These are phyloP conservation scores for Papilio gigon DNA, from an alignment of 2,888 invertebrate species.

Conservation along the genomic window DNA sequence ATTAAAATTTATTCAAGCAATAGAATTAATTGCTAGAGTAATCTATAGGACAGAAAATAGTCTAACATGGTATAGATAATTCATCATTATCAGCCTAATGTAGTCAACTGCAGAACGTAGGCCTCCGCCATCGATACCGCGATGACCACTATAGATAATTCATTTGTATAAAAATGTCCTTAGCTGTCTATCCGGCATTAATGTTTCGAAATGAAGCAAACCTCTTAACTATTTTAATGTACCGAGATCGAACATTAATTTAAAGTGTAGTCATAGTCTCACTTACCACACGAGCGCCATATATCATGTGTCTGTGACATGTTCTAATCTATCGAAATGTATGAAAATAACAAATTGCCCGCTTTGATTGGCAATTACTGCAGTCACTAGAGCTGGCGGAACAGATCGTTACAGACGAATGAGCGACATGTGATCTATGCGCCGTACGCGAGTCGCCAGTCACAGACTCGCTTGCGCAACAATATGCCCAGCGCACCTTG, in stretches of 20 bases:
- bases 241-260: background rate
- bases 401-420: constrained; percentile 34
- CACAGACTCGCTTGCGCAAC: constrained; percentile 60
- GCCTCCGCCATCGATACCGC: too few relatives aligned
- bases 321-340: constrained; percentile 11
- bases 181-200: too few relatives aligned
- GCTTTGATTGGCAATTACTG: constrained; percentile 25
- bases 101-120: too few relatives aligned
- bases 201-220: too few relatives aligned
- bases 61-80: too few relatives aligned
- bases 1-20: background rate
- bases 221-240: background rate
- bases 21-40: too few relatives aligned
- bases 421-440: constrained; percentile 60
- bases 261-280: background rate
- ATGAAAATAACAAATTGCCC: constrained; percentile 15
- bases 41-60: too few relatives aligned
- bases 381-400: constrained; percentile 9
- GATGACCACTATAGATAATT: too few relatives aligned
- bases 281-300: background rate
- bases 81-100: too few relatives aligned
- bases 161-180: too few relatives aligned
- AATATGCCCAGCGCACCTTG: constrained; percentile 54
- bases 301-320: background rate
- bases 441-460: constrained; percentile 47